Conservation (phyloP, 2,113 vertebrate genomes). For the Vulpes vulpes region DNA sequence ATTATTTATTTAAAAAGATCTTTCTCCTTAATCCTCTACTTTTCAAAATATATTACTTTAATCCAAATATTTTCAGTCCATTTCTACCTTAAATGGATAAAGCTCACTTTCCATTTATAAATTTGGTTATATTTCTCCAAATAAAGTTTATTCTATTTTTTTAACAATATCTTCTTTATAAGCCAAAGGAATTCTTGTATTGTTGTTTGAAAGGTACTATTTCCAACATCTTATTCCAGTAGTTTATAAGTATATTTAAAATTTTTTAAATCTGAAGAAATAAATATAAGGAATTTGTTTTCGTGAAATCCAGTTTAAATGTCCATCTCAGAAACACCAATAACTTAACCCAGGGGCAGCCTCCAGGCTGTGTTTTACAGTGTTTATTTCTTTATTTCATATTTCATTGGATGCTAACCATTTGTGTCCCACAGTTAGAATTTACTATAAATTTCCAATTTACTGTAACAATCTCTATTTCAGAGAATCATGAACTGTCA, state of each 20-base stretch:
- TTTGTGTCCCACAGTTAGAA: neutral
- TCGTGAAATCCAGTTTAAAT: neutral
- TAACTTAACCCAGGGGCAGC: neutral
- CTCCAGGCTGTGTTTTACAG: neutral
- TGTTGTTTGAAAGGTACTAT: neutral
- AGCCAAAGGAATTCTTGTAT: neutral
- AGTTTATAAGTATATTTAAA: conserved; percentile 13
- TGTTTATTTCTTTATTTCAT: neutral
- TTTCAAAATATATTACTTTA: conserved; percentile 22
- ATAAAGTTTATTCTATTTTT: conserved; percentile 2
- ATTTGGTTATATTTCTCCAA: neutral
- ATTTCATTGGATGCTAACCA: neutral
- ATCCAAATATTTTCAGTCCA: neutral
- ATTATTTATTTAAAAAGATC: neutral
- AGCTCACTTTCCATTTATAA: conserved; percentile 4
- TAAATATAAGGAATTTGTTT: neutral
- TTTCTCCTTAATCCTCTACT: neutral
- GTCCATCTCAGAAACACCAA: neutral
- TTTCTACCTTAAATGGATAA: neutral
- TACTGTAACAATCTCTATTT: neutral
- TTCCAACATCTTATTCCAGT: neutral
- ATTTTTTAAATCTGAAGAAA: neutral
- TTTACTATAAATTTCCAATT: neutral
- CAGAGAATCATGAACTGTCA: neutral
- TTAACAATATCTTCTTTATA: neutral